Percentiles rank a stretch among this genome's conserved stretches.
These are phyloP conservation scores for Cataglyphis hispanica DNA, from an alignment of 1,140 invertebrate species.

Conservation along the genomic window DNA sequence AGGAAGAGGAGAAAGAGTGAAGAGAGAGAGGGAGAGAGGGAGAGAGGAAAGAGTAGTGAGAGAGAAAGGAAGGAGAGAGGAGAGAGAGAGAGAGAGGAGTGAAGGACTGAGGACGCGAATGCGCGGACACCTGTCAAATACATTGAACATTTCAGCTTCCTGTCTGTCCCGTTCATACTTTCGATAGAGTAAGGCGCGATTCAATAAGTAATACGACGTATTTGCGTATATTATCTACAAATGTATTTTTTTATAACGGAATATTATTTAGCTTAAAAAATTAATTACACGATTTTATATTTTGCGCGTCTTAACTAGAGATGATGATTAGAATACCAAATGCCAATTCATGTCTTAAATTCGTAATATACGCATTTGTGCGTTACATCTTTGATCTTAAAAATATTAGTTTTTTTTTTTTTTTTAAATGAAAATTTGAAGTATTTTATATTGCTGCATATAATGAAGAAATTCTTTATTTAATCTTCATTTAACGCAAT, in stretches of 20 bases:
- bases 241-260: not conserved
- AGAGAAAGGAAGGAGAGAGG: too few relatives aligned
- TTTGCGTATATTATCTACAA: not conserved
- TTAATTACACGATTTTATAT: not conserved
- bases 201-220: conserved; percentile 68
- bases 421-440: not conserved
- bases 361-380: not conserved
- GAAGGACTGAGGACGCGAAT: conserved; percentile 72
- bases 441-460: not conserved
- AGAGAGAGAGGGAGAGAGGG: too few relatives aligned
- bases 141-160: conserved; percentile 73
- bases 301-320: not conserved
- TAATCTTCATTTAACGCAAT: conserved; percentile 21
- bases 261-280: not conserved
- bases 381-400: not conserved
- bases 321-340: not conserved
- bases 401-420: not conserved
- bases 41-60: too few relatives aligned
- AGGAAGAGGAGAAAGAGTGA: too few relatives aligned
- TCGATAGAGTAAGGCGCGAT: conserved; percentile 61
- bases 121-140: conserved; percentile 75
- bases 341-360: not conserved
- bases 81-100: conserved; percentile 49
- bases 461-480: not conserved
- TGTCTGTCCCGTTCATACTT: conserved; percentile 68